phyloP scores from a whole-genome alignment of 2,888 invertebrate genomes.

The Euzophera pinguis region DNA sequence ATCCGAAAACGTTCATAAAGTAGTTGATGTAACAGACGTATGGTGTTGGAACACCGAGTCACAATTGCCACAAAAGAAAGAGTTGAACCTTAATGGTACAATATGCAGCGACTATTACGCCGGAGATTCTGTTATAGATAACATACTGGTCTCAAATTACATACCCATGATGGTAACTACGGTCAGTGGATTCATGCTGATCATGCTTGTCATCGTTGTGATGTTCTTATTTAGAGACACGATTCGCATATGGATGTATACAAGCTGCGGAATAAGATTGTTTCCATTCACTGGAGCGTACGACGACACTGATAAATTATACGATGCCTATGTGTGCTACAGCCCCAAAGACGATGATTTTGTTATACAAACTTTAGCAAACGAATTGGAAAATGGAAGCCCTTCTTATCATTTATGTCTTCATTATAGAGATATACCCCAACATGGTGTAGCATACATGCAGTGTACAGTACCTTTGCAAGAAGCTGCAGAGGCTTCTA shows the following conservation, averaged over 20 bases:
- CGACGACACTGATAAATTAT: conserved; percentile 92
- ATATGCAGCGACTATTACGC: conserved; percentile 92
- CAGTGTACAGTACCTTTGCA: conserved; percentile 87
- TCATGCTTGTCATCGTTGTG: conserved; percentile 87
- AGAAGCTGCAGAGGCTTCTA: conserved; percentile 93
- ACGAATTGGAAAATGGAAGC: conserved; percentile 90
- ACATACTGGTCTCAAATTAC: conserved; percentile 90
- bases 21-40: conserved; percentile 86
- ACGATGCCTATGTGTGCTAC: conserved; percentile 96
- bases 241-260: conserved; percentile 92
- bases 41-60: conserved; percentile 88
- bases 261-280: conserved; percentile 90
- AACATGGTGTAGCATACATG: conserved; percentile 83
- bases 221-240: conserved; percentile 92
- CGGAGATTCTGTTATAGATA: conserved; percentile 89
- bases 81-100: conserved; percentile 90
- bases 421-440: conserved; percentile 91
- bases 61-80: conserved; percentile 85
- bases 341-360: conserved; percentile 95
- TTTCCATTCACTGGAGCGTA: conserved; percentile 85
- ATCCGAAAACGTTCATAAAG: conserved; percentile 87
- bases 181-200: conserved; percentile 86
- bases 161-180: conserved; percentile 90
- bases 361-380: conserved; percentile 91
- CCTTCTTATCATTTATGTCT: conserved; percentile 91